Percentiles rank a stretch among this genome's conserved stretches.
phyloP scores from a whole-genome alignment of 2,888 invertebrate genomes.

The Griposia aprilina region DNA sequence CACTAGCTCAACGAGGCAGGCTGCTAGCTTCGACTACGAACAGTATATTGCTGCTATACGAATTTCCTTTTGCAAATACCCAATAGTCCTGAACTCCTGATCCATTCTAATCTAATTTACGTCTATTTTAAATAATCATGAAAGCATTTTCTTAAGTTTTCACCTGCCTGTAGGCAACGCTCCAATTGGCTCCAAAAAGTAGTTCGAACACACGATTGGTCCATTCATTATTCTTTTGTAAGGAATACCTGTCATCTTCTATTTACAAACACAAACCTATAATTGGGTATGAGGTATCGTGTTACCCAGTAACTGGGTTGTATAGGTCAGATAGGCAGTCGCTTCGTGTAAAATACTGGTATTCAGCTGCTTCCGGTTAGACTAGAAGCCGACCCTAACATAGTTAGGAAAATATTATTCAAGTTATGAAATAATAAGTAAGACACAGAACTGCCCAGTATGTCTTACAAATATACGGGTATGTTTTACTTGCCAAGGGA shows the following conservation, averaged over 20 bases:
- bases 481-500: not conserved
- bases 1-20: not conserved
- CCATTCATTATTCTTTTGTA: constrained; percentile 10
- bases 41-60: not conserved
- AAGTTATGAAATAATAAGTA: not conserved
- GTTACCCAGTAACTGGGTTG: not conserved
- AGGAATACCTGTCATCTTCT: not conserved
- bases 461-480: not conserved
- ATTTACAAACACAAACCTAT: not conserved
- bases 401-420: not conserved
- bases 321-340: not conserved
- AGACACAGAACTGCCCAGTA: no score
- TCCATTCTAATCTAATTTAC: not conserved
- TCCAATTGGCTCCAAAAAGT: not conserved
- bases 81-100: not conserved
- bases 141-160: constrained; percentile 1
- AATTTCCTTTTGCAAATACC: not conserved
- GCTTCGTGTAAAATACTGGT: not conserved
- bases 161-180: constrained; percentile 10
- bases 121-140: not conserved
- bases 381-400: not conserved
- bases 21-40: not conserved
- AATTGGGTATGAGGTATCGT: not conserved
- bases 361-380: not conserved
- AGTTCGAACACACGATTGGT: not conserved